Conservation (phyloP, 2,797 vertebrate genomes). For the Toxotes lorentzi region DNA sequence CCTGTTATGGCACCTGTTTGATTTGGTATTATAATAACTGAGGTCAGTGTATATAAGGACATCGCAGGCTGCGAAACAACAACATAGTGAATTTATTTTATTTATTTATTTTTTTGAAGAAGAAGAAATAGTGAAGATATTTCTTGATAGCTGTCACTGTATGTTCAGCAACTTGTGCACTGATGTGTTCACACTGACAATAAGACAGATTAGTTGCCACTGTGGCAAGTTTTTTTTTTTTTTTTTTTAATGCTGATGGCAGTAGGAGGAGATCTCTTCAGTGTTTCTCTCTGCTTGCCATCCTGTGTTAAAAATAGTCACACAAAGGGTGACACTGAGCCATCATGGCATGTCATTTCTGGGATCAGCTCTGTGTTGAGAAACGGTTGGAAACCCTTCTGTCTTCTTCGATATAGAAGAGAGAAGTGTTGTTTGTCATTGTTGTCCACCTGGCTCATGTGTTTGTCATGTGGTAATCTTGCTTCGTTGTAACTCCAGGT, state of each 20-base stretch:
- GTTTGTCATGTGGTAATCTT: constrained; percentile 7
- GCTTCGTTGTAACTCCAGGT: not conserved
- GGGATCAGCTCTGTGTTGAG: constrained; percentile 41
- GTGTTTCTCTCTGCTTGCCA: constrained; percentile 41
- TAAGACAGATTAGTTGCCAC: constrained; percentile 55
- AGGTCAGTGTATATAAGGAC: not conserved
- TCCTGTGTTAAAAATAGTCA: constrained; percentile 62
- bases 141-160: constrained; percentile 54
- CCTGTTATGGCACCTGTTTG: constrained; percentile 14
- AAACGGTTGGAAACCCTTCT: constrained; percentile 29
- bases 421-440: constrained; percentile 27
- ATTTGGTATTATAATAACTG: constrained; percentile 16
- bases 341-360: constrained; percentile 56
- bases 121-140: constrained; percentile 9
- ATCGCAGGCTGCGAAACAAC: not conserved
- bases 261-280: constrained; percentile 42
- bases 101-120: not conserved
- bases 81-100: constrained; percentile 1
- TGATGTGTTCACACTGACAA: constrained; percentile 60
- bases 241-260: constrained; percentile 28
- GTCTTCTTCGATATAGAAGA: constrained; percentile 12
- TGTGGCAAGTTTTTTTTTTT: constrained; percentile 13
- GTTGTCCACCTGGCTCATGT: constrained; percentile 21
- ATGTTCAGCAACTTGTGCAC: constrained; percentile 47
- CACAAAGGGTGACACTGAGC: constrained; percentile 65